Evolutionary conservation across 2,113 vertebrate species (phyloP).

Genomic region (Sclerurus mexicanus): DNA sequence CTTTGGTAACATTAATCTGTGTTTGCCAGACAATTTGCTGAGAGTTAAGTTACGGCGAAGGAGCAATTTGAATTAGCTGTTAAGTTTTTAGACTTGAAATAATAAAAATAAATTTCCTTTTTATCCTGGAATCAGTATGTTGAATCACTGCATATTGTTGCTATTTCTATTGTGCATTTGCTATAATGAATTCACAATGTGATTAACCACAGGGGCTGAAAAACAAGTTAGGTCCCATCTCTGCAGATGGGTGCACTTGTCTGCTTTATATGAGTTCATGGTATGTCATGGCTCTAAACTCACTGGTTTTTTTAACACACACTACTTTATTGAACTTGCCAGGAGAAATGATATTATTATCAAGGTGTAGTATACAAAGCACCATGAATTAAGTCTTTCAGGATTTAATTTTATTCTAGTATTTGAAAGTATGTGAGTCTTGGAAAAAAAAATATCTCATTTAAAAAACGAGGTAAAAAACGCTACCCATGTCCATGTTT

Average conservation of each 20-base stretch:
- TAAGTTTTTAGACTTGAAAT: not conserved
- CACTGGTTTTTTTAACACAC: not conserved
- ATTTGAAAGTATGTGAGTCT: not conserved
- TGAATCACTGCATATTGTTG: not conserved
- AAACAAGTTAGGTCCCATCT: not conserved
- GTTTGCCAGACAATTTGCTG: not conserved
- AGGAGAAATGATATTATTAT: not conserved
- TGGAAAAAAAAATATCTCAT: not conserved
- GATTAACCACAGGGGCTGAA: not conserved
- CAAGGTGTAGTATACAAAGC: not conserved
- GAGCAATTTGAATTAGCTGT: not conserved
- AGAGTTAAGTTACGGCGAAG: not conserved
- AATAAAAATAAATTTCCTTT: not conserved
- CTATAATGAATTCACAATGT: not conserved
- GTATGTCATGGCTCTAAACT: not conserved
- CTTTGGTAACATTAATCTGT: not conserved
- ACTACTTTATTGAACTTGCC: not conserved
- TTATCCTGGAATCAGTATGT: not conserved
- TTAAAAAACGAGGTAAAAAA: not conserved
- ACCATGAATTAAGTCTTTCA: not conserved
- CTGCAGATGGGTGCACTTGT: not conserved
- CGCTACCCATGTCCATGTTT: not conserved
- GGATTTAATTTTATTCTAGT: not conserved
- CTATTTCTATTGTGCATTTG: not conserved
- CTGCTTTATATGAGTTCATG: not conserved